These are phyloP conservation scores for Xyliphius kryptos DNA, from an alignment of 2,113 vertebrate species.

Conservation along the genomic window DNA sequence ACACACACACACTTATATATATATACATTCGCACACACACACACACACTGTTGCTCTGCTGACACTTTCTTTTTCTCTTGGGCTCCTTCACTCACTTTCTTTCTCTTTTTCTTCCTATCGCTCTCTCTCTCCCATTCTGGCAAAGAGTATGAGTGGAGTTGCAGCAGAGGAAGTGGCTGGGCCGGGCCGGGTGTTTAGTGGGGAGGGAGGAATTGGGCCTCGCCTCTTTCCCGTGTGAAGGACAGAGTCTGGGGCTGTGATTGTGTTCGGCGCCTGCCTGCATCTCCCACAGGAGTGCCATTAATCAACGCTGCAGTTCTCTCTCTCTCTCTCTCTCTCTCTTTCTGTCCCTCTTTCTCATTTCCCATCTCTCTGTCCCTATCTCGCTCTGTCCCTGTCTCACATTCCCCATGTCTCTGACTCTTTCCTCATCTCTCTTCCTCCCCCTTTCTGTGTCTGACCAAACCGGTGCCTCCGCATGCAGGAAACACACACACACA, in stretches of 20 bases:
- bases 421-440: conserved; percentile 10
- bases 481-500: conserved; percentile 16
- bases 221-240: conserved; percentile 64
- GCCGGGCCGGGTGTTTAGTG: conserved; percentile 25
- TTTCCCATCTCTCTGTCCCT: too few species aligned
- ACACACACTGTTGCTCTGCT: conserved; percentile 39
- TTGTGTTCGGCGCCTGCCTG: conserved; percentile 61
- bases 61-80: too few species aligned
- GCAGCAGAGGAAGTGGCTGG: conserved; percentile 40
- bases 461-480: conserved; percentile 7
- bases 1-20: too few species aligned
- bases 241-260: conserved; percentile 62
- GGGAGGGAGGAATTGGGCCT: conserved; percentile 44
- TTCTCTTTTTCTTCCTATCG: conserved; percentile 10
- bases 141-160: conserved; percentile 43
- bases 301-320: conserved; percentile 69
- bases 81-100: conserved; percentile 45
- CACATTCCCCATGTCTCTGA: conserved; percentile 20
- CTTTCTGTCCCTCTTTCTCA: conserved; percentile 1
- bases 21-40: background rate
- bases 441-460: conserved; percentile 15
- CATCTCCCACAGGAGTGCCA: conserved; percentile 64
- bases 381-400: background rate
- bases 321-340: conserved; percentile 33
- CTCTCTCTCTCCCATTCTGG: conserved; percentile 26